A percentile compares a stretch with the other conserved stretches of the same genome.
Conservation (phyloP, 2,888 invertebrate species). For the Folsomia candida region DNA sequence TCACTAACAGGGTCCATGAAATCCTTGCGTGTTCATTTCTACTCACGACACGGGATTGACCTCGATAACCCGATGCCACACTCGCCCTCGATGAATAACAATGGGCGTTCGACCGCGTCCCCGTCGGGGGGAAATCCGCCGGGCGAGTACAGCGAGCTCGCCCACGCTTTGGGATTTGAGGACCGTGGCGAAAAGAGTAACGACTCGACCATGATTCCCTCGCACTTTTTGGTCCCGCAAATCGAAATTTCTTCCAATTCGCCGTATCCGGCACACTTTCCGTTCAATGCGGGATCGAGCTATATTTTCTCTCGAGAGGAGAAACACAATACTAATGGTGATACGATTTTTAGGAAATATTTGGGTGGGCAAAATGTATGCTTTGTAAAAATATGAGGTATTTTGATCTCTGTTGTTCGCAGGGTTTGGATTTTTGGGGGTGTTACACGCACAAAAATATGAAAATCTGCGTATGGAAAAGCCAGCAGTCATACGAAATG, state of each 20-base stretch:
- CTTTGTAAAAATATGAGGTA: too few relatives aligned
- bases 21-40: slow-evolving; percentile 82
- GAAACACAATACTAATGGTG: slow-evolving; percentile 13
- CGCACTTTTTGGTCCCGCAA: slow-evolving; percentile 83
- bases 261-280: slow-evolving; percentile 47
- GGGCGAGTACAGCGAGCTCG: slow-evolving; percentile 50
- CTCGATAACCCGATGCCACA: slow-evolving; percentile 79
- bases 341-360: not conserved
- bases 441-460: too few relatives aligned
- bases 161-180: slow-evolving; percentile 51
- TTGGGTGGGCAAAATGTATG: too few relatives aligned
- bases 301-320: slow-evolving; percentile 46
- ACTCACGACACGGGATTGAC: slow-evolving; percentile 85
- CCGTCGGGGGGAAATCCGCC: slow-evolving; percentile 35
- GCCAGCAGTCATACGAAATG: too few relatives aligned
- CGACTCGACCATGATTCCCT: slow-evolving; percentile 60
- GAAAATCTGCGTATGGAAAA: too few relatives aligned
- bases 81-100: slow-evolving; percentile 42
- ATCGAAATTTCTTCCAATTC: slow-evolving; percentile 71
- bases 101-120: slow-evolving; percentile 31
- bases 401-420: too few relatives aligned
- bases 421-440: too few relatives aligned
- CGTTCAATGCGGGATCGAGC: slow-evolving; percentile 49
- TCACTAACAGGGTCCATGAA: slow-evolving; percentile 69
- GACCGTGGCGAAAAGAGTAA: slow-evolving; percentile 50